Base-by-base conservation (phyloP, 2,113 vertebrate genomes). In the Grammomys surdaster region DNA sequence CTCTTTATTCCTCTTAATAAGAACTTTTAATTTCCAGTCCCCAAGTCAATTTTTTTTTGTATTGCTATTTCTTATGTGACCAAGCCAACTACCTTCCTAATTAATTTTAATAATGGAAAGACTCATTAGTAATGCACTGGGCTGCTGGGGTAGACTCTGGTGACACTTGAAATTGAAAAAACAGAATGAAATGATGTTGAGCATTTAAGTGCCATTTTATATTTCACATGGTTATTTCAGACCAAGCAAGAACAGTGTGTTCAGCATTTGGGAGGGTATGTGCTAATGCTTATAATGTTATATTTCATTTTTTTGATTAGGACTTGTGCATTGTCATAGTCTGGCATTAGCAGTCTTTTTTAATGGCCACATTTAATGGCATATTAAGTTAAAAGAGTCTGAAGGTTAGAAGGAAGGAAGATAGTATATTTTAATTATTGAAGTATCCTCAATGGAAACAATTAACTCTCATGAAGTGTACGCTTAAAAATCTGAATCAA, bases 41-140 rank as follows among this genome's bases (percentile, higher is more conserved):
- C 89, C 11, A 12, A 97, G 54, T 95, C 93, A 73, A 96, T 4
- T 75, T 88, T 96, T 70, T 89, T 96, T 89, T 70, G 2, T 77
- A 69, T 94, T 90, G 63, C 51, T 96, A 43, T 14, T 26, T 96
- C 51, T 95, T 84, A 54, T 0, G 4, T 97, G 97, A 86, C 91
- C 88, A 95, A 87, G 92, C 76, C 22, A 92, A 97, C 97, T 95
- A 85, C 92, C 81, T 96, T 63, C 76, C 97, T 97, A 96, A 98
- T 98, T 98, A 97, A 97, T 96, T 97, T 91, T 93, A 95, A 88
- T 96, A 97, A 97, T 43, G 93, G 95, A 90, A 96, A 82, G 81
- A 60, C 48, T 97, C 75, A 90, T 97, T 87, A 98, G 48, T 3
- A 90, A 81, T 69, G 22, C 24, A 58, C 5, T 77, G 75, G 63